A percentile compares a stretch with the other conserved stretches of the same genome.
Conservation (phyloP, 2,797 vertebrate species). For the Pseudochirops corinnae region DNA sequence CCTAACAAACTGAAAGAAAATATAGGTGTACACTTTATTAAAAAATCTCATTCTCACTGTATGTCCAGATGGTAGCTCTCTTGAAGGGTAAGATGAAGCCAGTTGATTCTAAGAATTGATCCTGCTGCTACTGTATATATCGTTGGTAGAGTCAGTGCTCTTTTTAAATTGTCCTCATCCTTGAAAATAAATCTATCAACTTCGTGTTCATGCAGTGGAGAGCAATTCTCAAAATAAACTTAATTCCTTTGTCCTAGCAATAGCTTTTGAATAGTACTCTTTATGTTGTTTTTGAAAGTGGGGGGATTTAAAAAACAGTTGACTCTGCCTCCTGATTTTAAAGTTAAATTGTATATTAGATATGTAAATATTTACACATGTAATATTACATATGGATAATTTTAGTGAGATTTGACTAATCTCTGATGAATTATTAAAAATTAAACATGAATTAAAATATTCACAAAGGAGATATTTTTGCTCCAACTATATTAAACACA, state of each 20-base stretch:
- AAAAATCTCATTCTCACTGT: conserved; percentile 1
- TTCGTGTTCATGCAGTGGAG: conserved; percentile 41
- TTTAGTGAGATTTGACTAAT: background rate
- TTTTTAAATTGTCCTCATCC: conserved; percentile 28
- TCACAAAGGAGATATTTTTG: conserved; percentile 12
- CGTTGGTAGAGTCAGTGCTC: background rate
- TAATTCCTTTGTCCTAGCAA: conserved; percentile 23
- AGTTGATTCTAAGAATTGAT: background rate
- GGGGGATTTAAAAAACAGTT: conserved; percentile 25
- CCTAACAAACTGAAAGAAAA: background rate
- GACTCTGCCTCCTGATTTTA: background rate
- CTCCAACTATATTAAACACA: background rate
- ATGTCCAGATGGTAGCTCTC: background rate
- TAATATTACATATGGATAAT: background rate
- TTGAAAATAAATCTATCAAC: conserved; percentile 1
- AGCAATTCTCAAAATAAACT: conserved; percentile 19
- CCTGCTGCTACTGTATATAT: background rate
- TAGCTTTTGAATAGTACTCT: conserved; percentile 21
- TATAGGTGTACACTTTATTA: conserved; percentile 7
- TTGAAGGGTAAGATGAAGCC: background rate
- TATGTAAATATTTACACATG: background rate
- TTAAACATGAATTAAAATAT: conserved; percentile 16
- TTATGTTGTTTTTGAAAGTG: conserved; percentile 38
- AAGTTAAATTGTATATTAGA: background rate
- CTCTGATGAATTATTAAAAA: background rate